A percentile compares a stretch with the other conserved stretches of the same genome.
phyloP scores from a whole-genome alignment of 1,140 invertebrate genomes.

The Diabrotica virgifera region DNA sequence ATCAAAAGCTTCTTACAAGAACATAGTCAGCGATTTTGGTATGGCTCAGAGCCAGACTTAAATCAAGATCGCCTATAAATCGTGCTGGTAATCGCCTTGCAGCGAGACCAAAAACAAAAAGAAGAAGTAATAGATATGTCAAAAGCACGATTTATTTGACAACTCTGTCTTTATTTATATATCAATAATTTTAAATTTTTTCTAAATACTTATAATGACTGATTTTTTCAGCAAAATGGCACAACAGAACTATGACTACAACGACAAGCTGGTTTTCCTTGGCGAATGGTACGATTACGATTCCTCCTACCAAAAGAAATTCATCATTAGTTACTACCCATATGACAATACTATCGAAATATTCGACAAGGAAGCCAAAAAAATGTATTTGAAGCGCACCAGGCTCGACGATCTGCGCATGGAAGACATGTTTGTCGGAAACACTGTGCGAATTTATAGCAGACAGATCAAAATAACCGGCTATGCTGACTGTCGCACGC shows the following conservation, averaged over 20 bases:
- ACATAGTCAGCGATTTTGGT: too few relatives aligned
- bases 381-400: slow-evolving; percentile 64
- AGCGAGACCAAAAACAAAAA: too few relatives aligned
- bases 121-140: too few relatives aligned
- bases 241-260: slow-evolving; percentile 40
- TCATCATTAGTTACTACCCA: slow-evolving; percentile 66
- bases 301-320: slow-evolving; percentile 60
- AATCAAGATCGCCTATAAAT: too few relatives aligned
- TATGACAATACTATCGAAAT: slow-evolving; percentile 67
- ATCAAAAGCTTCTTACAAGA: too few relatives aligned
- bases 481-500: slow-evolving; percentile 62
- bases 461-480: slow-evolving; percentile 64
- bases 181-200: not conserved
- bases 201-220: too few relatives aligned
- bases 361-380: slow-evolving; percentile 63
- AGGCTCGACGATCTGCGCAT: slow-evolving; percentile 56
- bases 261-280: slow-evolving; percentile 40
- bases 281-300: slow-evolving; percentile 71
- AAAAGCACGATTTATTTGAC: too few relatives aligned
- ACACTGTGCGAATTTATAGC: slow-evolving; percentile 64
- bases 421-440: slow-evolving; percentile 68
- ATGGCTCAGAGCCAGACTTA: too few relatives aligned
- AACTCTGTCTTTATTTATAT: not conserved
- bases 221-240: slow-evolving; percentile 12
- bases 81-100: too few relatives aligned